Conservation (phyloP, 2,797 vertebrate genomes). For the Leptoclinus maculatus region DNA sequence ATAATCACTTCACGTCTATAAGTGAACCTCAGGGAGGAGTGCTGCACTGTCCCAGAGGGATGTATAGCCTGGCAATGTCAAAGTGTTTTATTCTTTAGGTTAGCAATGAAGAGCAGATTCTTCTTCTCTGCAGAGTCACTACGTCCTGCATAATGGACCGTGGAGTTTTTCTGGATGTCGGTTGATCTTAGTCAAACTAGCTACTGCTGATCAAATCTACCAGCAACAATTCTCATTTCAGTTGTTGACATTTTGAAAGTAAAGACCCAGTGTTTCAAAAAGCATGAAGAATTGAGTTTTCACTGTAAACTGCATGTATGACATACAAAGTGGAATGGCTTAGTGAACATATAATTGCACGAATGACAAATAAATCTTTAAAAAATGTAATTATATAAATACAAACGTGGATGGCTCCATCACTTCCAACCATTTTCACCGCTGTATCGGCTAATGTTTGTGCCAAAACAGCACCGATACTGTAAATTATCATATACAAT, state of each 20-base stretch:
- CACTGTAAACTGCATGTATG: no score
- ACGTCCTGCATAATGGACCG: not conserved
- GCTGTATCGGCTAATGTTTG: no score
- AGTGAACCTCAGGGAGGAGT: constrained; percentile 18
- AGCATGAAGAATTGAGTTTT: no score
- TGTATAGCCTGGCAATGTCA: constrained; percentile 7
- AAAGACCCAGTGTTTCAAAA: no score
- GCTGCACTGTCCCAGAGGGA: constrained; percentile 14
- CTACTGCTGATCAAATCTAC: not conserved
- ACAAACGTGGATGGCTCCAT: no score
- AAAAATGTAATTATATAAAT: no score
- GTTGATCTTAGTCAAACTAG: not conserved
- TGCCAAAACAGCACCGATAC: not conserved
- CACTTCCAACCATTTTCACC: no score
- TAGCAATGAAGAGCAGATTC: constrained; percentile 11
- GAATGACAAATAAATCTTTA: no score
- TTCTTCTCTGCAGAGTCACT: constrained; percentile 18
- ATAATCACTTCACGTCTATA: constrained; percentile 51
- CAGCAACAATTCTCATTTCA: not conserved
- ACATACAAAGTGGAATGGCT: no score
- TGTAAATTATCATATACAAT: no score
- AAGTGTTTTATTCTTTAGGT: constrained; percentile 21
- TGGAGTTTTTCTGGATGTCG: not conserved
- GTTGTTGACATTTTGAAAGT: not conserved
- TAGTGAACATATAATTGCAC: no score